Evolutionary conservation across 2,113 vertebrate genomes (phyloP).

Genomic region (Lepus europaeus): DNA sequence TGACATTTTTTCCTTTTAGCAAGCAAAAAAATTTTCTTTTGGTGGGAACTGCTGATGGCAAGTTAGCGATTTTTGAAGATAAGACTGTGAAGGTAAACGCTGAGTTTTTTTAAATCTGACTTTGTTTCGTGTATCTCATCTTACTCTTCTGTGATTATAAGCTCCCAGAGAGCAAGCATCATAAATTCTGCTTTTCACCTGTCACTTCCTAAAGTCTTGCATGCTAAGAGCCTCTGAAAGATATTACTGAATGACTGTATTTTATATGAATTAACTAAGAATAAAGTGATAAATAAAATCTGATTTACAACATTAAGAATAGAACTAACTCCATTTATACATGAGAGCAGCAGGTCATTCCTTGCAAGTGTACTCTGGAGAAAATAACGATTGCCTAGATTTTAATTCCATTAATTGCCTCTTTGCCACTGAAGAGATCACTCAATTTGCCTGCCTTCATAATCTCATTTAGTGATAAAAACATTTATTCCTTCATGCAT

Average conservation of each 20-base stretch:
- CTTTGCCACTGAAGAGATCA: background rate
- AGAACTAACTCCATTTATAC: slow-evolving; percentile 36
- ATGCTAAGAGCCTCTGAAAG: background rate
- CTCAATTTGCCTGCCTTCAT: background rate
- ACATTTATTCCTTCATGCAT: background rate
- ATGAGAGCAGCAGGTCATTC: background rate
- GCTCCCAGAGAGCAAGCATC: background rate
- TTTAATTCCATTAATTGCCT: background rate
- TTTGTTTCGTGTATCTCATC: background rate
- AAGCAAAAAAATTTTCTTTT: slow-evolving; percentile 94
- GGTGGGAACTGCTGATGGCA: slow-evolving; percentile 95
- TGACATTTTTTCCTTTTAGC: slow-evolving; percentile 87
- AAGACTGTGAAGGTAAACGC: slow-evolving; percentile 92
- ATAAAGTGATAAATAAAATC: slow-evolving; percentile 2
- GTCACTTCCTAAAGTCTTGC: background rate
- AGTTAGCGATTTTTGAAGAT: slow-evolving; percentile 94
- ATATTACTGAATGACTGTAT: background rate
- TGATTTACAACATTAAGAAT: slow-evolving; percentile 10
- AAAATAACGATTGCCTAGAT: background rate
- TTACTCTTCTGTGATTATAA: background rate
- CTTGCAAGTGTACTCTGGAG: slow-evolving; percentile 36
- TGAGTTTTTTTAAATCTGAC: slow-evolving; percentile 31
- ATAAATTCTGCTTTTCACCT: background rate
- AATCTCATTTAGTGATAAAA: background rate
- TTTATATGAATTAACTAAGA: slow-evolving; percentile 25